phyloP scores from a whole-genome alignment of 2,113 vertebrate genomes.

The Numenius arquata region DNA sequence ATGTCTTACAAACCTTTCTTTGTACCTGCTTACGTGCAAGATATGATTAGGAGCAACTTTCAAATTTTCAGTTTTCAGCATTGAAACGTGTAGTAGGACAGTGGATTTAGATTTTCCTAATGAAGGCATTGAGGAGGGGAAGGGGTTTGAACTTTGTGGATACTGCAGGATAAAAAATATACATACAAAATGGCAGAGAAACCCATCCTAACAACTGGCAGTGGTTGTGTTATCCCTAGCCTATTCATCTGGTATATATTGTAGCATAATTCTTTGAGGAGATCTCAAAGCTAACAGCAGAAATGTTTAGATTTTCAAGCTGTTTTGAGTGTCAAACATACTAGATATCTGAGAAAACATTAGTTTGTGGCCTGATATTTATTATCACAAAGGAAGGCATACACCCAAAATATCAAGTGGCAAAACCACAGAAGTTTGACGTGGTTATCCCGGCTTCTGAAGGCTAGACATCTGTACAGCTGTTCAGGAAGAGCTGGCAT shows the following conservation, averaged over 20 bases:
- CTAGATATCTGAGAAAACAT: conserved; percentile 26
- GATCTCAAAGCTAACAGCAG: conserved; percentile 11
- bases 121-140: not conserved
- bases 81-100: not conserved
- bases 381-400: conserved; percentile 45
- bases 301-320: conserved; percentile 47
- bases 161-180: not conserved
- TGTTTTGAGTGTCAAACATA: conserved; percentile 13
- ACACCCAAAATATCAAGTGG: not conserved
- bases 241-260: conserved; percentile 13
- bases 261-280: not conserved
- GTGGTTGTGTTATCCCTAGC: not conserved
- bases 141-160: not conserved
- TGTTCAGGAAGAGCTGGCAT: not conserved
- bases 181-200: not conserved
- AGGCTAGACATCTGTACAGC: not conserved
- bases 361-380: conserved; percentile 43
- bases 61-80: not conserved
- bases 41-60: not conserved
- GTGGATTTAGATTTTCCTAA: not conserved
- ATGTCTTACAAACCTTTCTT: not conserved
- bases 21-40: not conserved
- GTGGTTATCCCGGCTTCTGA: not conserved
- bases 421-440: conserved; percentile 34
- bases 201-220: not conserved